Evolutionary conservation across 1,140 invertebrate genomes (phyloP).

Genomic region (Temnothorax longispinosus): DNA sequence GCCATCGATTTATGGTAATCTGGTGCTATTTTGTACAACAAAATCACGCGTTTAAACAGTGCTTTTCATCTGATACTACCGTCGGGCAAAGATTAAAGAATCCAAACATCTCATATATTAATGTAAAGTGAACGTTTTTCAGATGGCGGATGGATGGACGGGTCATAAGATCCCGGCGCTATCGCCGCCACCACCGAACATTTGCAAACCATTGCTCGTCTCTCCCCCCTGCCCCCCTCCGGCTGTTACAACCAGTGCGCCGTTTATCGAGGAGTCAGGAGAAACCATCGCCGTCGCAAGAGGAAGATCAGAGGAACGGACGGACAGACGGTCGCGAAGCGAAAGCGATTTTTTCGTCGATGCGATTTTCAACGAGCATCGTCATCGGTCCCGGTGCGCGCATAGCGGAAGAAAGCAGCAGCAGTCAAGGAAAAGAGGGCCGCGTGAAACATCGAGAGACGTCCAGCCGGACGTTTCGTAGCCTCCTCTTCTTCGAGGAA

Average conservation of each 20-base stretch:
- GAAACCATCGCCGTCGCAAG: conserved; percentile 35
- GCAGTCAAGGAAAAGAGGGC: not conserved
- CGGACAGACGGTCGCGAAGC: conserved; percentile 6
- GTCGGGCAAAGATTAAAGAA: not conserved
- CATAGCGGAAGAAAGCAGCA: not conserved
- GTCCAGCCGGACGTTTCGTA: conserved; percentile 19
- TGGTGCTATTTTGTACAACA: not conserved
- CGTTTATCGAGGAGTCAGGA: conserved; percentile 71
- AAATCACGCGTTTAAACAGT: not conserved
- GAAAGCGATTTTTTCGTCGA: conserved; percentile 36
- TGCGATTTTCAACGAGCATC: conserved; percentile 8
- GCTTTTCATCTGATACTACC: not conserved
- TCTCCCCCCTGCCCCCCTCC: conserved; percentile 73
- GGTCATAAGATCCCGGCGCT: conserved; percentile 72
- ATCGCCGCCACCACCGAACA: conserved; percentile 74
- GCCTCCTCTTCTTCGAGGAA: conserved; percentile 31
- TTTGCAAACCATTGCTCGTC: conserved; percentile 78
- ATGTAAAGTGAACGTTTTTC: conserved; percentile 25
- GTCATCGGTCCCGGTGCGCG: not conserved
- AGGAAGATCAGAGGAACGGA: conserved; percentile 27
- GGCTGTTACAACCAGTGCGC: conserved; percentile 71
- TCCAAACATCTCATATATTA: not conserved
- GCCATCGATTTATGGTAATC: not conserved
- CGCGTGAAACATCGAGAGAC: conserved; percentile 17
- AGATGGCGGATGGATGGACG: conserved; percentile 75